phyloP scores from a whole-genome alignment of 2,113 vertebrate species.

The Oreamnos americanus region DNA sequence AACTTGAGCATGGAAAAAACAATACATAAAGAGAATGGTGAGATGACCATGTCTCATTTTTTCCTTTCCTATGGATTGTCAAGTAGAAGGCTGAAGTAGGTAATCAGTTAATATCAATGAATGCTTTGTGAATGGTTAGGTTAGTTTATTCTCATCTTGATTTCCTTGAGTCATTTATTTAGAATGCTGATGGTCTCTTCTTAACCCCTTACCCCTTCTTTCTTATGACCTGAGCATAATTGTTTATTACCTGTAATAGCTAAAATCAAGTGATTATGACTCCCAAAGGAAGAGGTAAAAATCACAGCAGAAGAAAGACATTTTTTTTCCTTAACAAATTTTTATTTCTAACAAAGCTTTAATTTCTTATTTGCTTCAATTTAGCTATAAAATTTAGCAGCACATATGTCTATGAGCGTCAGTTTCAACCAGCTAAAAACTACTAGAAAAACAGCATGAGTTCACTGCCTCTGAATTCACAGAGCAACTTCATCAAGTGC shows the following conservation, averaged over 20 bases:
- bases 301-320: not conserved
- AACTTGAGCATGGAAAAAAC: not conserved
- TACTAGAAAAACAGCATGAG: not conserved
- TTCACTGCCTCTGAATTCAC: not conserved
- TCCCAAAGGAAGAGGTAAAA: not conserved
- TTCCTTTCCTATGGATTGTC: not conserved
- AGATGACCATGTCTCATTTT: not conserved
- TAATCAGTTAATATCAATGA: not conserved
- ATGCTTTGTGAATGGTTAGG: not conserved
- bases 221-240: not conserved
- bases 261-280: not conserved
- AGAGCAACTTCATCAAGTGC: not conserved
- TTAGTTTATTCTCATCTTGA: not conserved
- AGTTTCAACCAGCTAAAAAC: not conserved
- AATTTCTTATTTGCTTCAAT: constrained; percentile 5
- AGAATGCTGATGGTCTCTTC: not conserved
- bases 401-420: not conserved
- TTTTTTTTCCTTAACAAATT: not conserved
- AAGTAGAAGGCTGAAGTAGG: not conserved
- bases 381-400: not conserved
- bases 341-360: not conserved
- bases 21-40: not conserved
- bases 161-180: not conserved
- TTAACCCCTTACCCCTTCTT: not conserved
- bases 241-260: not conserved